phyloP scores from a whole-genome alignment of 2,888 invertebrate species.

The Pristionchus japonicus region DNA sequence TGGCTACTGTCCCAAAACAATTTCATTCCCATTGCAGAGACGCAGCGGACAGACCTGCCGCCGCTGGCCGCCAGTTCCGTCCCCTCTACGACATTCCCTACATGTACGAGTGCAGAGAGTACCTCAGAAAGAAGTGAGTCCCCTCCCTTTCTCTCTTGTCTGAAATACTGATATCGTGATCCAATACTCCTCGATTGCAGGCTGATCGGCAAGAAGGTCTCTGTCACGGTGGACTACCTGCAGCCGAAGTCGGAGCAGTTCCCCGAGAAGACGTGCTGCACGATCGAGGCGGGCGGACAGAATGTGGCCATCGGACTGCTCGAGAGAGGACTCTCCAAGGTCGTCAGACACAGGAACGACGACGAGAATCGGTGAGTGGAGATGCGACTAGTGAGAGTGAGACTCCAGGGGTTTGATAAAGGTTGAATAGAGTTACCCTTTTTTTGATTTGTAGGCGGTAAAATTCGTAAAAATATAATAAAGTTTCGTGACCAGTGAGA shows the following conservation, averaged over 20 bases:
- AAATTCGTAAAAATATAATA: no score
- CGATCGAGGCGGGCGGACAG: slow-evolving; percentile 84
- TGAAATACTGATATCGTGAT: no score
- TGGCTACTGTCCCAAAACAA: no score
- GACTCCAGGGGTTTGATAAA: no score
- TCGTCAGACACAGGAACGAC: slow-evolving; percentile 92
- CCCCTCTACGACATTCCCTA: slow-evolving; percentile 97
- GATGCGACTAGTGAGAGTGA: background rate
- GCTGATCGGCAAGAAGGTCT: slow-evolving; percentile 90
- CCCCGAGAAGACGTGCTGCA: slow-evolving; percentile 94
- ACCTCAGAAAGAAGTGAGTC: slow-evolving; percentile 85
- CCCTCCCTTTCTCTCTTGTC: no score
- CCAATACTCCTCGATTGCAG: no score
- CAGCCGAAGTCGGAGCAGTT: slow-evolving; percentile 93
- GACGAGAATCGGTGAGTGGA: slow-evolving; percentile 79
- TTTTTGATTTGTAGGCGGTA: no score
- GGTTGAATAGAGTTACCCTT: no score
- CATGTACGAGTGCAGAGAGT: slow-evolving; percentile 98
- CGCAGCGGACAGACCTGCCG: slow-evolving; percentile 53
- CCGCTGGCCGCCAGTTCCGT: slow-evolving; percentile 76
- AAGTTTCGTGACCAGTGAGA: background rate
- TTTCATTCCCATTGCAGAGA: slow-evolving; percentile 52
- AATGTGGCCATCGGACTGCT: slow-evolving; percentile 89
- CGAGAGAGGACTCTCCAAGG: slow-evolving; percentile 87
- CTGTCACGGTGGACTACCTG: slow-evolving; percentile 91